Conservation (phyloP, 1,140 invertebrate species). For the Musca vetustissima region DNA sequence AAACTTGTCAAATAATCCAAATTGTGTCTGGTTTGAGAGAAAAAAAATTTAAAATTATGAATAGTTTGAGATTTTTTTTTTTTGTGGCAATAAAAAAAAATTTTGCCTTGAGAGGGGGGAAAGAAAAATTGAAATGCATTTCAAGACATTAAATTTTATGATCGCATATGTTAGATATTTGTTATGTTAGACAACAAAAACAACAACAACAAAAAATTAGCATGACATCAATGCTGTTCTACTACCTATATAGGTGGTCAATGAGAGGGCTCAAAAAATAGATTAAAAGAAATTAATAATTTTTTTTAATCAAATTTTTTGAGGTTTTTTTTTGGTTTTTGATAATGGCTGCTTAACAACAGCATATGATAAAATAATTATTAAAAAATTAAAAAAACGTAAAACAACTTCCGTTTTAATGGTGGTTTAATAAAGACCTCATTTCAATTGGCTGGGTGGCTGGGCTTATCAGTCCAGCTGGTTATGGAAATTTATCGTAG, state of each 20-base stretch:
- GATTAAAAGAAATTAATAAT: too few species aligned
- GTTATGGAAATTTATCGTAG: too few species aligned
- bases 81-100: neutral
- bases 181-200: conserved; percentile 2
- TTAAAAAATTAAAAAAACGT: too few species aligned
- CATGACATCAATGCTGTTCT: conserved; percentile 7
- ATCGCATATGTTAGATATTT: conserved; percentile 22
- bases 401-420: too few species aligned
- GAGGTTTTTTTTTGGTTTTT: neutral
- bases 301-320: neutral
- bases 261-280: too few species aligned
- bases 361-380: too few species aligned
- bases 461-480: too few species aligned
- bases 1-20: conserved; percentile 24
- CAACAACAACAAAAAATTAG: too few species aligned
- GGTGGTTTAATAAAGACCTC: too few species aligned
- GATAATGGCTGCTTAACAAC: too few species aligned
- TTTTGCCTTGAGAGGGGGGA: neutral
- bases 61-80: too few species aligned
- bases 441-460: too few species aligned
- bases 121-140: neutral
- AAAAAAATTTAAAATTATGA: conserved; percentile 24
- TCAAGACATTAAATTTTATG: conserved; percentile 20
- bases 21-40: conserved; percentile 24
- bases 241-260: neutral